phyloP scores from a whole-genome alignment of 2,888 invertebrate species.

The Caenorhabditis auriculariae region DNA sequence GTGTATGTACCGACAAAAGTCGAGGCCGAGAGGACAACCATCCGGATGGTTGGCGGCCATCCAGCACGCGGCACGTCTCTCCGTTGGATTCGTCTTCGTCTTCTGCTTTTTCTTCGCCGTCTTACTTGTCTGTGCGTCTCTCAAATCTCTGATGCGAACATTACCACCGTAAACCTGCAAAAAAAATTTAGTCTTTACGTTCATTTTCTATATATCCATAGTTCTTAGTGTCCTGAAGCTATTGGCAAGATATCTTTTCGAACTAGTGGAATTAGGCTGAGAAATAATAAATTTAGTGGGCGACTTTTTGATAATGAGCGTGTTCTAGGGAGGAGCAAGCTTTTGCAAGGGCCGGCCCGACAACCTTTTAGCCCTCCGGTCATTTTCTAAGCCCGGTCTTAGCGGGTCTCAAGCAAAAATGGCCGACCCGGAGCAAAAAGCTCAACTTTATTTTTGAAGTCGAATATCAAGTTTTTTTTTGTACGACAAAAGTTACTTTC shows the following conservation, averaged over 20 bases:
- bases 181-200: too few relatives aligned
- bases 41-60: slow-evolving; percentile 50
- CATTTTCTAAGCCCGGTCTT: too few relatives aligned
- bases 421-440: too few relatives aligned
- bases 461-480: too few relatives aligned
- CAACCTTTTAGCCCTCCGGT: too few relatives aligned
- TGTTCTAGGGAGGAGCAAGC: background rate
- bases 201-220: too few relatives aligned
- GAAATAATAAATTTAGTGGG: too few relatives aligned
- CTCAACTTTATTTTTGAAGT: too few relatives aligned
- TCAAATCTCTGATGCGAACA: slow-evolving; percentile 42
- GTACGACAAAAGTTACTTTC: too few relatives aligned
- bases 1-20: slow-evolving; percentile 28
- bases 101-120: slow-evolving; percentile 1
- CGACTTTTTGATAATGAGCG: too few relatives aligned
- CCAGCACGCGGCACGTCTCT: slow-evolving; percentile 34
- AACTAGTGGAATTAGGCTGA: background rate
- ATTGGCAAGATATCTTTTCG: background rate
- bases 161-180: slow-evolving; percentile 32
- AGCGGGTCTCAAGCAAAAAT: too few relatives aligned
- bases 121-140: slow-evolving; percentile 7
- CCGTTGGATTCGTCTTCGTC: slow-evolving; percentile 10
- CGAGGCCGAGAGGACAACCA: slow-evolving; percentile 43
- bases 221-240: background rate
- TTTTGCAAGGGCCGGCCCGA: background rate